Base-by-base conservation (phyloP, 2,797 vertebrate species). In the Tokudaia tokunoshimensis region DNA sequence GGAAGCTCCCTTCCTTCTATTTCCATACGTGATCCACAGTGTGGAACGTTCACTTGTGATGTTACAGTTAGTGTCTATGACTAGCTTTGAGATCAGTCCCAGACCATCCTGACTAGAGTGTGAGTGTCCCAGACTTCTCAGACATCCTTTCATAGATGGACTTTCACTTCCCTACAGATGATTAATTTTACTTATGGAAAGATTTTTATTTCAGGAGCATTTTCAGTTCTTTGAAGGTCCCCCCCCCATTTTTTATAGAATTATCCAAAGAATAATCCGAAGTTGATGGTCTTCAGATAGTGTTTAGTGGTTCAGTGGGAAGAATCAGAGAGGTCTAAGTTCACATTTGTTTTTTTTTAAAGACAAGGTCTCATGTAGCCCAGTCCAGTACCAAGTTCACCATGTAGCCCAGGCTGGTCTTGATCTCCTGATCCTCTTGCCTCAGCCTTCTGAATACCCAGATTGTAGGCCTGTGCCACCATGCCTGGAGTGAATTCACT, bases 111-210 rank as follows among this genome's bases (percentile, higher is more conserved):
- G 44, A 78, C 52, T 84, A 57, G 37, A 94, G 13, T 72, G 88
- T 88, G 63, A 85, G 50, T 74, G n/a, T 84, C 26, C 50, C 31
- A 88, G 89, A 81, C 41, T 74, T 93, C 57, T 65, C 19, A 2
- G 81, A 47, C 47, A 63, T 19, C 50, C 47, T 91, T 96, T 95
- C 90, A 81, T 22, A 81, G 34, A 89, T 34, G 52, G 47, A 55
- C 44, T 59, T 34, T 92, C 76, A 65, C 57, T 67, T 94, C 94
- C 55, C 44, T 74, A 82, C 44, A 44, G 44, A 95, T 83, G 76
- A 19, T 92, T 76, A 76, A 95, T 87, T 94, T 96, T 57, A 29
- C 57, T 92, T 91, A 92, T n/a, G 22, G 11, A 80, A n/a, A 85
- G 17, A 29, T 82, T 76, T 92, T 95, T 95, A 88, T 95, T 96